Evolutionary conservation across 2,888 invertebrate genomes (phyloP), one percentile per base, ranked within the genome.

Genomic region (Antheraea assamensis): DNA sequence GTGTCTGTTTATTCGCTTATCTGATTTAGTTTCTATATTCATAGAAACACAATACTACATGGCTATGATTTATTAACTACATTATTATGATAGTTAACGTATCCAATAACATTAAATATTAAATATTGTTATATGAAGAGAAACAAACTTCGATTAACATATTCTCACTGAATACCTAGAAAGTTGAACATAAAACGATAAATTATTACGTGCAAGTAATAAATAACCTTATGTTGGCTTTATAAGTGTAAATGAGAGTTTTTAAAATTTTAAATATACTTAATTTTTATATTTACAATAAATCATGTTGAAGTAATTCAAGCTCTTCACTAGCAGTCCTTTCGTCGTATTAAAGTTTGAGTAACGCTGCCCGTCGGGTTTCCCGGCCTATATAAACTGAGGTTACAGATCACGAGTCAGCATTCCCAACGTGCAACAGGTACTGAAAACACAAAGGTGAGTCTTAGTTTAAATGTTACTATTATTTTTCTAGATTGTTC

Each of bases 371-470:
- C 31, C 75, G 79, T 81, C 83, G 86, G 85, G 86, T 88, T 84
- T 80, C 82, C 81, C 79, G 85, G 76, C 83, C 87, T 93, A 93
- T 94, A 94, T 90, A 92, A 92, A 83, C 81, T 80, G 76, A 79
- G 76, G 77, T 71, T 77, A 76, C 83, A 78, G 84, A 80, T 85
- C 78, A 75, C 77, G 75, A 77, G 75, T 75, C 87, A 87, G 81
- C 91, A 93, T 91, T 94, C 90, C 76, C 78, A 74, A 72, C 76
- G 82, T 79, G 87, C 93, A 93, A 92, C 93, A 93, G 90, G 93
- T 93, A 85, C 79, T 78, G 76, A 70, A 75, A 75, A 78, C 75
- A 75, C 78, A 75, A 80, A 88, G 92, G 93, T 93, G 82, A 92
- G 93, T 90, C n/a, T 7, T 58, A 42, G 24, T 68, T 21, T 49